Evolutionary conservation across 2,797 vertebrate genomes (phyloP), one percentile per base, ranked within the genome.

Genomic region (Tenualosa ilisha): DNA sequence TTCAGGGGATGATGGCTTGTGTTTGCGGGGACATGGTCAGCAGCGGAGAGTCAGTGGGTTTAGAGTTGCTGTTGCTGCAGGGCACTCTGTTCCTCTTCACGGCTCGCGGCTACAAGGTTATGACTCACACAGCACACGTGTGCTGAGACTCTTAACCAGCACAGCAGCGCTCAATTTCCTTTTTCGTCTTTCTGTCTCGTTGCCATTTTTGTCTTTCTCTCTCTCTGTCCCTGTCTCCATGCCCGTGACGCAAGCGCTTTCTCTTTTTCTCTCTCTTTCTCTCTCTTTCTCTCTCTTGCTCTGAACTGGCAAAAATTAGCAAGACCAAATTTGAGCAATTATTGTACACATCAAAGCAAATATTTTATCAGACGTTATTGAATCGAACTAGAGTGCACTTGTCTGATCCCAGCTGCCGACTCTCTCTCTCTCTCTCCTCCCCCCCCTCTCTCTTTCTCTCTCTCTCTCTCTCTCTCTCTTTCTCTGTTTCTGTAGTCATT

Each of bases 41-140:
- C 84, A 75, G 56, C 72, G 83, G 75, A 81, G 53, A 68, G 85
- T 82, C 40, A 59, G 50, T 84, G 75, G 72, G 53, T 81, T 81
- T 50, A 65, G 59, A 85, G 87, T 24, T 56, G 56, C 65, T 84
- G 13, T 83, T 56, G 75, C 37, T 31, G 81, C 40, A 83, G 46
- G 65, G 3, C 22, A 37, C 17, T 51, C 49, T 84, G 79, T 72
- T 40, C 82, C 3, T 22, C 3, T 61, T 46, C 31, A 81, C 86
- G 86, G n/a, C 31, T 43, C 81, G 81, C 83, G 31, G 81, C 1
- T 51, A 51, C 17, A 53, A 37, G 15, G 17, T 54, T 83, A 43
- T 68, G 65, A 72, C 26, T 72, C 65, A 65, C 63, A 31, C 63
- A 65, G 31, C 11, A 24, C 63, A 13, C 63, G 24, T 31, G 11